Evolutionary conservation across 2,888 invertebrate genomes (phyloP), one percentile per base, ranked within the genome.

Genomic region (Yponomeuta evonymella): DNA sequence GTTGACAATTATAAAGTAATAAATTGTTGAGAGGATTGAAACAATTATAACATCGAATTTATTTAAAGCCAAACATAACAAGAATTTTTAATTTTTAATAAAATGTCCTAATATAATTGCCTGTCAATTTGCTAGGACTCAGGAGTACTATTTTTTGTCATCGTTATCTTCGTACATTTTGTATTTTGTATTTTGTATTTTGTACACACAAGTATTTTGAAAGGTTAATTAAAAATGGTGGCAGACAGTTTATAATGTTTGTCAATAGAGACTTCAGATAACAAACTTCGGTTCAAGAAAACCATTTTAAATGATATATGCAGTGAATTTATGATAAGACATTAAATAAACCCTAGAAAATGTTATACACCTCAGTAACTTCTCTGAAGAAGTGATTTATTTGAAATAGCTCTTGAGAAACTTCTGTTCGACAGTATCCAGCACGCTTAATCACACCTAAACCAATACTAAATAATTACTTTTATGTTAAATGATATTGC

Each of bases 51-150:
- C 73, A 72, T 72, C 74, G 69, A 73, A 62, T 63, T 73, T 66
- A 73, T 70, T 62, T 69, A 23, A 79, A 88, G 89, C 84, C 87
- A 89, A 90, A 90, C 88, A 79, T 88, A 91, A 90, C 90, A 89
- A 76, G 83, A 81, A 83, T 73, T 76, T 77, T 81, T 85, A 84
- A 88, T 83, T 72, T 81, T 81, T 79, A 82, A 73, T 70, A 67
- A 79, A 85, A 87, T 15, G 15, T 2, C 12, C 51, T 58, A 58
- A 81, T 81, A 84, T 86, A 79, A 85, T 88, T 89, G 85, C 83
- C 87, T 89, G 90, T 90, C 86, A 90, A 88, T 91, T 91, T 83
- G 83, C 90, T 91, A 90, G 80, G 82, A 86, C 36, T 58, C 12
- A 6, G 43, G 43, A 8, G 43, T 58, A 58, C 15, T 58, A 58